Base-by-base conservation (phyloP, 2,888 invertebrate genomes). In the Pollenia griseotomentosa region DNA sequence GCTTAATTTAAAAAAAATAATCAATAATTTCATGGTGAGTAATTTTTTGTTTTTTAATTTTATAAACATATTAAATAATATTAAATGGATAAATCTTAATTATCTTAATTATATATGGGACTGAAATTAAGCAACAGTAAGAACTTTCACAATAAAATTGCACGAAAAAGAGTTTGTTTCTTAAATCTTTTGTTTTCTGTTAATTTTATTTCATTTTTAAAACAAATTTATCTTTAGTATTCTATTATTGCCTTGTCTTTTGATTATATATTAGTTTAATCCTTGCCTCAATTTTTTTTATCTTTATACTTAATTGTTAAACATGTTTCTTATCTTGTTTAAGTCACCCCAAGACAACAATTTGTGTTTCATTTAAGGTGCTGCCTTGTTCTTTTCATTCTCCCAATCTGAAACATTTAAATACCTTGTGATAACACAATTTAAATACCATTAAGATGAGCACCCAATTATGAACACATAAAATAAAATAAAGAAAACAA, bases 371-470 rank as follows among this genome's bases (percentile, higher is more conserved):
- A n/a, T 46, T 40, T 48, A 23, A 68, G 70, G 23, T 51, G 63
- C 42, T 57, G 44, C n/a, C 63, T 70, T 51, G 42, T 79, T 53
- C 48, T 8, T 23, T 53, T 33, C 33, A 0, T n/a, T 40, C 53
- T 46, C 51, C 11, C 42, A 51, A 85, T 80, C 83, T 90, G 89
- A 91, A 91, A 90, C 90, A 90, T 90, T 92, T 91, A 91, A 91
- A 92, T 92, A 90, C 90, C 90, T 91, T 90, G 91, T 92, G 92
- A 92, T 92, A 92, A 92, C 92, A 90, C 92, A 92, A 91, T 92
- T 92, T 92, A 91, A 92, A 92, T 91, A 90, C 91, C 92, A 92
- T 92, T 92, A 92, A 92, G 90, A 90, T 92, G 92, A 92, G 92
- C 92, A 92, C 92, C 89, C 92, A 92, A 92, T 92, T 92, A 92